These are phyloP conservation scores for Octopus sinensis DNA, from an alignment of 1,140 invertebrate genomes.

Conservation along the genomic window DNA sequence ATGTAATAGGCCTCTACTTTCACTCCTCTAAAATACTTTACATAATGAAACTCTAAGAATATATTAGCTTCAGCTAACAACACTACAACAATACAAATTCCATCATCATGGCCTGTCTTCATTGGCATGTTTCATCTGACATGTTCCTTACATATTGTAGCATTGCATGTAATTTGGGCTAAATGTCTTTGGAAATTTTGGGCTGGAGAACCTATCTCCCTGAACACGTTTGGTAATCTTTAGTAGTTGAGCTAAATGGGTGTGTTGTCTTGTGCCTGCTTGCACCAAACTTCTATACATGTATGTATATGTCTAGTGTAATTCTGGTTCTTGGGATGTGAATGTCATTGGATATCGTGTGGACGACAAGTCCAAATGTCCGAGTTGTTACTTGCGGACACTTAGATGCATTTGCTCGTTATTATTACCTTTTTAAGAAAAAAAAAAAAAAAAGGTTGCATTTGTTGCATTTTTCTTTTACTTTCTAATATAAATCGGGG, in stretches of 20 bases:
- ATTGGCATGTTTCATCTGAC: slow-evolving; percentile 2
- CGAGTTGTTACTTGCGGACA: slow-evolving; percentile 6
- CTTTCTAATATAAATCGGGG: neutral
- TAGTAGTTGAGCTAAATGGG: slow-evolving; percentile 3
- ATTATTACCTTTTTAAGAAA: neutral
- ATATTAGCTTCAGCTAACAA: neutral
- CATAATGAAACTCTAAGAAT: neutral
- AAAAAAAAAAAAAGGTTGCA: neutral
- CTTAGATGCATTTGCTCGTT: slow-evolving; percentile 12
- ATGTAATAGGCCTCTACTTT: no score
- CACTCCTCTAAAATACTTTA: no score
- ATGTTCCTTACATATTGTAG: slow-evolving; percentile 12
- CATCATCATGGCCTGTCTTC: slow-evolving; percentile 4
- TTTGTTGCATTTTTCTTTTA: neutral
- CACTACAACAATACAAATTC: neutral
- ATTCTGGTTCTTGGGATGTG: slow-evolving; percentile 5
- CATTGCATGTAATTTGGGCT: slow-evolving; percentile 12
- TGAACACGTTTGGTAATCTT: slow-evolving; percentile 7
- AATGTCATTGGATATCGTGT: slow-evolving; percentile 11
- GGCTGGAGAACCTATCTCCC: neutral
- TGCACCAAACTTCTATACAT: slow-evolving; percentile 10
- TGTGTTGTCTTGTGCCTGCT: slow-evolving; percentile 11
- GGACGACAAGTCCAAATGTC: neutral
- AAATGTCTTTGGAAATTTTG: slow-evolving; percentile 1
- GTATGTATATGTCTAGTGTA: slow-evolving; percentile 6